Conservation (phyloP, 2,888 invertebrate genomes). For the Spodoptera exigua region DNA sequence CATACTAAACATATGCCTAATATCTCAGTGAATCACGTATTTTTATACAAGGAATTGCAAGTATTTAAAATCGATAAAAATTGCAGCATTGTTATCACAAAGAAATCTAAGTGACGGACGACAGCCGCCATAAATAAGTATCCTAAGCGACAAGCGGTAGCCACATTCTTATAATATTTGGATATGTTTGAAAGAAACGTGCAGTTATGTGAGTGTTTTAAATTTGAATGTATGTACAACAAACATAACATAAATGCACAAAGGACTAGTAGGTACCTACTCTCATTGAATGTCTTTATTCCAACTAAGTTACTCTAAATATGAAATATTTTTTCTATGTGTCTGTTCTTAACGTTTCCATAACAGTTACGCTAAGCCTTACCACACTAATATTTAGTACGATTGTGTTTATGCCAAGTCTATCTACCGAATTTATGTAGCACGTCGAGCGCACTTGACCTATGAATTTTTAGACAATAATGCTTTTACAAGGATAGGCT, state of each 20-base stretch:
- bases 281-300: too few relatives aligned
- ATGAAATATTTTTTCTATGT: too few relatives aligned
- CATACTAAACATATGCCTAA: not conserved
- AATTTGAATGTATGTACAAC: slow-evolving; percentile 23
- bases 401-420: not conserved
- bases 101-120: slow-evolving; percentile 12
- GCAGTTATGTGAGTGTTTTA: slow-evolving; percentile 35
- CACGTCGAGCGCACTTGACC: slow-evolving; percentile 58
- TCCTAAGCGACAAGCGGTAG: slow-evolving; percentile 17
- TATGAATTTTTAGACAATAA: slow-evolving; percentile 58
- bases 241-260: slow-evolving; percentile 1
- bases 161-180: slow-evolving; percentile 33
- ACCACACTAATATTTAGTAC: slow-evolving; percentile 10
- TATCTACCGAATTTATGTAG: slow-evolving; percentile 19
- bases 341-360: too few relatives aligned
- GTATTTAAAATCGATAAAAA: too few relatives aligned
- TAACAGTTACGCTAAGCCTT: slow-evolving; percentile 3
- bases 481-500: slow-evolving; percentile 61
- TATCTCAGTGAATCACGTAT: not conserved
- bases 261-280: too few relatives aligned
- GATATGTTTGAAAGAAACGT: slow-evolving; percentile 37
- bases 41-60: not conserved
- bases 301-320: too few relatives aligned
- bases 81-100: slow-evolving; percentile 2
- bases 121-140: slow-evolving; percentile 29